Base-by-base conservation (phyloP, 64 coral and sea anemone species). In the Dendrophyllia cribrosa region DNA sequence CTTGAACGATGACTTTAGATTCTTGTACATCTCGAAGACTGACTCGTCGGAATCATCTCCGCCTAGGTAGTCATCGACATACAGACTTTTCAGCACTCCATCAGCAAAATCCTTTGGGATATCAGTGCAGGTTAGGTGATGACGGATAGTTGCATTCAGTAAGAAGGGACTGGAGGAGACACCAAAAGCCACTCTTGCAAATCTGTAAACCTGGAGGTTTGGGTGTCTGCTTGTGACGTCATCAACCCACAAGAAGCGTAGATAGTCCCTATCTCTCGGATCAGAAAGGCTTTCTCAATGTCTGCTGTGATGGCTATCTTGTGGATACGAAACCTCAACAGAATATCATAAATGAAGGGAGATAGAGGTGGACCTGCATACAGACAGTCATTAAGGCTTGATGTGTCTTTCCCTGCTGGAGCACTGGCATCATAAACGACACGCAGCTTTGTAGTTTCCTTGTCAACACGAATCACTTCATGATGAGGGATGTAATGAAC, bases 221-320 rank as follows among this genome's bases (percentile, higher is more conserved):
- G 74, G 56, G 23, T 89, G 43, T 23, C 72, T 65, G 43, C 55
- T n/a, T n/a, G n/a, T n/a, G n/a, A n/a, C n/a, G n/a, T n/a, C n/a
- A n/a, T n/a, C n/a, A n/a, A n/a, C n/a, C n/a, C n/a, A n/a, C n/a
- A n/a, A n/a, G n/a, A n/a, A n/a, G n/a, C n/a, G n/a, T n/a, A n/a
- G n/a, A n/a, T 81, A 90, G 65, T 90, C 76, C 45, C 51, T 76
- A 81, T 90, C 88, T 56, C 43, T 53, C 59, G 80, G 24, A 16
- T 87, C 64, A 87, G 69, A 70, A 90, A 90, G 50, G 88, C 75
- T 89, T 89, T n/a, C n/a, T n/a, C n/a, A n/a, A n/a, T n/a, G n/a
- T n/a, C n/a, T n/a, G n/a, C n/a, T n/a, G n/a, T n/a, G 24, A 81
- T 9, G 53, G 77, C 50, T 10, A 5, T 55, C 66, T 67, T 61